These are phyloP conservation scores for Gambusia affinis DNA, from an alignment of 2,113 vertebrate species.

Conservation along the genomic window DNA sequence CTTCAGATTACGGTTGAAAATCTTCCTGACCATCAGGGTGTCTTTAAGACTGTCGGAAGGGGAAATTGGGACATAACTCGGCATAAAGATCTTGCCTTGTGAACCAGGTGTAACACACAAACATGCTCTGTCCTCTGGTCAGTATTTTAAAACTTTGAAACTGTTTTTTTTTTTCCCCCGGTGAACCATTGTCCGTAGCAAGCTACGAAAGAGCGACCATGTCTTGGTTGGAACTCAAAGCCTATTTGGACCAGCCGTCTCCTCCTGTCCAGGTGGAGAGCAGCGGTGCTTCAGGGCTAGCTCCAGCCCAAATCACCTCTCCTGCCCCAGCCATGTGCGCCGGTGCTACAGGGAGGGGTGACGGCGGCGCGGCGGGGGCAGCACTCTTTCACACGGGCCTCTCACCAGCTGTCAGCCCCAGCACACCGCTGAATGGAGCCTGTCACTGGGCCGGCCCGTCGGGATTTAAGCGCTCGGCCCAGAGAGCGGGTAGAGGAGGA, in stretches of 20 bases:
- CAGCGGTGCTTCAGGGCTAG: slow-evolving; percentile 37
- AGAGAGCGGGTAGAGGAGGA: slow-evolving; percentile 20
- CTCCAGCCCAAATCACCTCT: slow-evolving; percentile 36
- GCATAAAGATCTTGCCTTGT: too few species aligned
- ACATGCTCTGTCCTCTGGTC: too few species aligned
- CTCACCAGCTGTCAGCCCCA: slow-evolving; percentile 97
- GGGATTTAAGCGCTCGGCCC: slow-evolving; percentile 90
- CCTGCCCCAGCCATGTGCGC: slow-evolving; percentile 15
- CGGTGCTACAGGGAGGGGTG: slow-evolving; percentile 29
- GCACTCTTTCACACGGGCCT: slow-evolving; percentile 88
- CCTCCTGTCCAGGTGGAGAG: not conserved
- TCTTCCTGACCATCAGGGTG: too few species aligned
- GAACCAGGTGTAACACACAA: too few species aligned
- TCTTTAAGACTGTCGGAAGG: too few species aligned
- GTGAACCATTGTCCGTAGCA: not conserved
- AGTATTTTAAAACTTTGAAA: too few species aligned
- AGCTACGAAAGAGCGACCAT: not conserved
- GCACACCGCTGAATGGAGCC: slow-evolving; percentile 92
- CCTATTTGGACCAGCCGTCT: too few species aligned
- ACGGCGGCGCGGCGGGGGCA: slow-evolving; percentile 50
- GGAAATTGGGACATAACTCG: too few species aligned
- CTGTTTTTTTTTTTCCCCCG: too few species aligned
- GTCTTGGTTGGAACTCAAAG: not conserved
- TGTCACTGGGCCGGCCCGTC: slow-evolving; percentile 90
- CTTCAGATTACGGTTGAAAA: too few species aligned